Evolutionary conservation across 2,888 invertebrate genomes (phyloP), one percentile per base, ranked within the genome.

Genomic region (Dichetophora obliterata): DNA sequence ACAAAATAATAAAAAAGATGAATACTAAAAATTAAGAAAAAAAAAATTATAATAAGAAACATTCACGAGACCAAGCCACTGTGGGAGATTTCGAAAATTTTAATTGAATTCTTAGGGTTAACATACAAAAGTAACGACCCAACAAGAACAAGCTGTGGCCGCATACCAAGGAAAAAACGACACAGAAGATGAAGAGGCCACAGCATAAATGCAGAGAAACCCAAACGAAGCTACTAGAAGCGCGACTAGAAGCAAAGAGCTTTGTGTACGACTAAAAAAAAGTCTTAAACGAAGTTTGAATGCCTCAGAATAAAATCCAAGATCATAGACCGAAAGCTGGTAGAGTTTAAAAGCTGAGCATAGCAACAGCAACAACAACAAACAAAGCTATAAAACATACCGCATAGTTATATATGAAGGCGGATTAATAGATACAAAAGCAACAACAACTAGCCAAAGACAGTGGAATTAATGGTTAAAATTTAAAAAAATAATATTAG

Each of bases 61-160:
- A 61, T 24, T 14, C 16, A 61, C 43, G 14, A 37, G 48, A 43
- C 68, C 6, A 1, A 24, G 22, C 22, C n/a, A 68, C 48, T 48
- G 68, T 68, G 63, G 63, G 63, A 63, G 63, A 63, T 31, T 63
- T 34, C 50, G 68, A 68, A 68, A 59, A 50, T 68, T 68, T 48
- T 63, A 63, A 63, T 63, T 63, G 63, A 63, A 63, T 63, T 68
- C 50, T 68, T 50, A 68, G 68, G 50, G 68, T 50, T 27, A 68
- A 43, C 27, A 50, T 68, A 50, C 68, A 27, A 50, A 24, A 5
- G 63, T 19, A 54, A 34, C 65, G 22, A 54, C 65, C 16, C 14
- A 16, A 1, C 43, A 37, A 66, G 19, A 22, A 37, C 37, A 37
- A 14, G 37, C 43, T 14, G 34, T 19, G 34, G 66, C 14, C 19